These are phyloP conservation scores for Caerostris extrusa DNA, from an alignment of 1,140 invertebrate genomes.

Conservation along the genomic window DNA sequence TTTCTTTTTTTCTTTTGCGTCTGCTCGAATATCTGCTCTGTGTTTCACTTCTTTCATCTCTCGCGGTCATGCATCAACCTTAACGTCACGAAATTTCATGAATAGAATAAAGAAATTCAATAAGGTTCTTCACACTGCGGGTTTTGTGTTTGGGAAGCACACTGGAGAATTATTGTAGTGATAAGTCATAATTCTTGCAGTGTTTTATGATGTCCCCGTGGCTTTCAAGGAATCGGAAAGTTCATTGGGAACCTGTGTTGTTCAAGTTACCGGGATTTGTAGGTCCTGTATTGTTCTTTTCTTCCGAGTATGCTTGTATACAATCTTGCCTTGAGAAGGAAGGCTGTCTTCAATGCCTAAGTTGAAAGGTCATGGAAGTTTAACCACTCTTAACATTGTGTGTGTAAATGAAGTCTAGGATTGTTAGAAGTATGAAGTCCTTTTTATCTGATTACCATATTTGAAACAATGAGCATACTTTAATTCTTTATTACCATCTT, in stretches of 20 bases:
- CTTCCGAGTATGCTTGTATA: not conserved
- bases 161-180: not conserved
- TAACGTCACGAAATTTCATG: not conserved
- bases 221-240: not conserved
- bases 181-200: not conserved
- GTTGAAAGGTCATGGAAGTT: not conserved
- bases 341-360: not conserved
- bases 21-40: not conserved
- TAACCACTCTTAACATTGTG: not conserved
- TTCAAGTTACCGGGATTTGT: not conserved
- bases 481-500: no score
- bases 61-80: not conserved
- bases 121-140: conserved; percentile 11
- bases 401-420: no score
- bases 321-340: not conserved
- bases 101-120: conserved; percentile 9
- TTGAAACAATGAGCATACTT: no score
- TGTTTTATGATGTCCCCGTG: not conserved
- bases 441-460: no score
- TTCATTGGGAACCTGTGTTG: not conserved
- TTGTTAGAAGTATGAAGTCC: no score
- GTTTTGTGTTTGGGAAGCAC: not conserved
- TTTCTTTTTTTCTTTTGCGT: not conserved
- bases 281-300: not conserved
- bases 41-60: not conserved